Evolutionary conservation across 2,888 invertebrate genomes (phyloP).

Genomic region (Piscicola geometra): DNA sequence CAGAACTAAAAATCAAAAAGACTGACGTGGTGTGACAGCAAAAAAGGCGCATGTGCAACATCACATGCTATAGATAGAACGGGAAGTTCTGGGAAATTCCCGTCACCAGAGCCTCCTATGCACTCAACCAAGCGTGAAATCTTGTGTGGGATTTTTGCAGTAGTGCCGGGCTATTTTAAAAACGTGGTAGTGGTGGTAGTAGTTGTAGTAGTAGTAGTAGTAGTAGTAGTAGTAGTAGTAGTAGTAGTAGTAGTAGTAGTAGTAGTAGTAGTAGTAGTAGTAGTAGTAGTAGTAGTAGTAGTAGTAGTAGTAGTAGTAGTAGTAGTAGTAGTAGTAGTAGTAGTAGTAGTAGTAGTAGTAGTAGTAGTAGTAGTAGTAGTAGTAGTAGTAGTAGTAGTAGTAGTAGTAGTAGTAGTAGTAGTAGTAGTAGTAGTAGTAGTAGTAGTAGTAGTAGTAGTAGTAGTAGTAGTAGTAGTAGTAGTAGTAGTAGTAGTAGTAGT

Average conservation of each 20-base stretch:
- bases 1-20: too few relatives aligned
- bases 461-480: conserved; percentile 31
- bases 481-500: conserved; percentile 31
- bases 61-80: too few relatives aligned
- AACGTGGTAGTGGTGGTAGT: conserved; percentile 27
- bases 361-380: conserved; percentile 34
- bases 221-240: conserved; percentile 12
- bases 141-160: too few relatives aligned
- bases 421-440: conserved; percentile 32
- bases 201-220: conserved; percentile 29
- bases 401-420: conserved; percentile 32
- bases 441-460: conserved; percentile 32
- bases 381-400: conserved; percentile 32
- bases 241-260: conserved; percentile 8
- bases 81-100: too few relatives aligned
- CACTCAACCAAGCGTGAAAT: too few relatives aligned
- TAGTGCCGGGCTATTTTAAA: too few relatives aligned
- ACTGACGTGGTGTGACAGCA: too few relatives aligned
- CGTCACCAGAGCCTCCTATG: too few relatives aligned
- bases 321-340: conserved; percentile 35
- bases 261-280: conserved; percentile 29
- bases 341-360: conserved; percentile 34
- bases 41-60: too few relatives aligned
- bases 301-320: conserved; percentile 30
- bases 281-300: conserved; percentile 27